Base-by-base conservation (phyloP, 2,888 invertebrate species). In the Odontocolon sp. region DNA sequence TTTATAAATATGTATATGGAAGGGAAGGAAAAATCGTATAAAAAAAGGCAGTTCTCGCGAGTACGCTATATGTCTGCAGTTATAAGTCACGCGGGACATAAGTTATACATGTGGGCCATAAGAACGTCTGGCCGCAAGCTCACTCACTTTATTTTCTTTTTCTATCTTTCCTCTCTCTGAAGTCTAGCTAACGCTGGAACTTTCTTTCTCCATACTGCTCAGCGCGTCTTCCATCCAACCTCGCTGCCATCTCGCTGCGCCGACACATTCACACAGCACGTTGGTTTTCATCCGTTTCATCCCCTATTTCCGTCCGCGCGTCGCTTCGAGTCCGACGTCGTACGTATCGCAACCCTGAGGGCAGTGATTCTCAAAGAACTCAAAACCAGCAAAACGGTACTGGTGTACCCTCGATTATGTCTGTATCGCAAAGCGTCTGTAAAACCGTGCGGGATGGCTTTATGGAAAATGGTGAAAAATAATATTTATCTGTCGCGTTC, bases 251-350 rank as follows among this genome's bases (percentile, higher is more conserved):
- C 36, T 36, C 36, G 36, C 5, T 9, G 2, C 36, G 11, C 38
- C 21, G 11, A 18, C 38, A 54, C 70, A 47, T 66, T 71, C 33
- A 21, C 70, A 38, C 18, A 36, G 42, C 63, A 57, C 68, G 71
- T 77, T 77, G 67, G 57, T 57, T 68, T 72, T 68, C 71, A 67
- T 77, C 63, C 72, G 72, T 77, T 72, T 68, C 76, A 77, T 77
- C 67, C 67, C 33, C 56, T 63, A 71, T 77, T 77, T 72, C 71
- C 63, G 71, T 63, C 50, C 47, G 63, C 40, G 11, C 67, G 56
- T 42, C 9, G 56, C 18, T 47, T 52, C 70, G 21, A 64, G 40
- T 36, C 21, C 54, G n/a, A 21, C n/a, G 23, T 8, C 42, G 40
- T 18, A 8, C 59, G 28, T 54, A 59, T 52, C 33, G 47, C 61